Evolutionary conservation across 1,140 invertebrate genomes (phyloP).

Genomic region (Heterodera carotae): DNA sequence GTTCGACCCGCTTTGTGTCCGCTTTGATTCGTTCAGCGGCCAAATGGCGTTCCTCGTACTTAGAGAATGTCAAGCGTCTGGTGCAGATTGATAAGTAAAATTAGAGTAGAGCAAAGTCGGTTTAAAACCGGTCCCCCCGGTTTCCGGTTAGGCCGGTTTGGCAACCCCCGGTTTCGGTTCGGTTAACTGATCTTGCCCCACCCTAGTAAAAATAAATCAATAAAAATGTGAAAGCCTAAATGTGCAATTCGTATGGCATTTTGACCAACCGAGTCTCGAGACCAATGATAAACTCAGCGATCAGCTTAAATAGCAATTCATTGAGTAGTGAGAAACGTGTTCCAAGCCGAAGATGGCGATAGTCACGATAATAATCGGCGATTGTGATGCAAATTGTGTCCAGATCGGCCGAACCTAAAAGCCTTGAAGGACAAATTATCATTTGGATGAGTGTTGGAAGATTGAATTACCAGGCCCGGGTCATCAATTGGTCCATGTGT

Average conservation of each 20-base stretch:
- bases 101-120: no score
- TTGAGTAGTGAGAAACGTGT: conserved; percentile 41
- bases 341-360: conserved; percentile 45
- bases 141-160: no score
- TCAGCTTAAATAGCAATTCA: conserved; percentile 48
- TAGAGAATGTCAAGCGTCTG: conserved; percentile 48
- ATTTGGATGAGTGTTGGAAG: neutral
- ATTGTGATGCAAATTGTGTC: conserved; percentile 55
- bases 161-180: no score
- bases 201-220: neutral
- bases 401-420: conserved; percentile 41
- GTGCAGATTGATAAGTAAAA: neutral
- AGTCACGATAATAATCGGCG: conserved; percentile 50
- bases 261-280: conserved; percentile 41
- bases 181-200: no score
- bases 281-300: conserved; percentile 49
- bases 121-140: no score
- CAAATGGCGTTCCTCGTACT: conserved; percentile 49
- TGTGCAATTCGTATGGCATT: neutral
- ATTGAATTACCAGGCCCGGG: conserved; percentile 38
- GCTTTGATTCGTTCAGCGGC: conserved; percentile 47
- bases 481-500: conserved; percentile 50
- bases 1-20: conserved; percentile 43
- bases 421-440: conserved; percentile 16
- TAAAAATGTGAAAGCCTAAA: no score